Evolutionary conservation across 2,888 invertebrate genomes (phyloP), one percentile per base, ranked within the genome.

Genomic region (Polydrusus pterygomalis): DNA sequence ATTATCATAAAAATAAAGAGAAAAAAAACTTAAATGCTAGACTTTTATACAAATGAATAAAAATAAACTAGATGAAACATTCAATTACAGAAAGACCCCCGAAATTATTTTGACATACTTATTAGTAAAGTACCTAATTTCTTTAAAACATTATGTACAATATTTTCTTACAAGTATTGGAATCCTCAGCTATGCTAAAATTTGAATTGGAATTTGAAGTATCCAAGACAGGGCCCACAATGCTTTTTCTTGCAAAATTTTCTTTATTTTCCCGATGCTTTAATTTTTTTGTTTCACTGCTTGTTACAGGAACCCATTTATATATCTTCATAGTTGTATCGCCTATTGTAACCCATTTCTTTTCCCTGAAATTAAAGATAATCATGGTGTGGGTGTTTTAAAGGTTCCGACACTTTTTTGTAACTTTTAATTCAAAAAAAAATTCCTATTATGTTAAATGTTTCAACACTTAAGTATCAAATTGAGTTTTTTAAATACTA

Each of bases 281-380:
- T 30, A 82, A 77, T 85, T 93, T 92, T 86, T 95, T 95, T 83
- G 95, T 95, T 83, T 95, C 95, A 80, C 92, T 92, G 17, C 91
- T 92, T 0, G 95, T 93, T 84, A 96, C 94, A 2, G 99, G 99
- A 54, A 99, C 98, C 99, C 99, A 99, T 91, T 99, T 99, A 87
- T 95, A 98, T 81, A 99, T 97, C 90, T 97, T 97, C 96, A 99
- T 98, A 0, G 97, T 96, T 0, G 99, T 99, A 87, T 98, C 98
- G 69, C 97, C 97, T 83, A 98, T 97, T 0, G 98, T 97, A 0
- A 99, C 98, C 98, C 99, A 98, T 91, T 97, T 98, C 88, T 99
- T 99, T 87, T 99, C 98, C 99, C 97, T 97, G 84, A 58, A 79
- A 78, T 71, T 70, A 17, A 45, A 43, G 1, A 43, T n/a, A 43